These are phyloP conservation scores for Leiothrix lutea DNA, from an alignment of 2,113 vertebrate genomes.

Conservation along the genomic window DNA sequence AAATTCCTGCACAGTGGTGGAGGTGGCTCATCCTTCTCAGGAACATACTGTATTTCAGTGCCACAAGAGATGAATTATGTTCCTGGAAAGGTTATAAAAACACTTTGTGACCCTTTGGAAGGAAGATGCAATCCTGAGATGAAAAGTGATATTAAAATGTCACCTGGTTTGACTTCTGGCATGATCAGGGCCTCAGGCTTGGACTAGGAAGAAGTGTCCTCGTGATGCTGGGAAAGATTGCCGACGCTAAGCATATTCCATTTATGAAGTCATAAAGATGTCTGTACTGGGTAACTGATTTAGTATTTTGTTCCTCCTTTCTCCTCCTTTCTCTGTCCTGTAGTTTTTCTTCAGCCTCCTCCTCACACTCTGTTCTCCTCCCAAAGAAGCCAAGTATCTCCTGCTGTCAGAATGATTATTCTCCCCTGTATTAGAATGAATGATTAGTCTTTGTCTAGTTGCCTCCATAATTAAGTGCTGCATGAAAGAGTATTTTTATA, in stretches of 20 bases:
- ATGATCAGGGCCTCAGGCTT: background rate
- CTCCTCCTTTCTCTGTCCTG: background rate
- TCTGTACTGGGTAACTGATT: constrained; percentile 28
- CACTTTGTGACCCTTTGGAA: constrained; percentile 11
- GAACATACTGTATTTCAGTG: background rate
- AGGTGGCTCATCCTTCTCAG: background rate
- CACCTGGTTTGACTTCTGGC: background rate
- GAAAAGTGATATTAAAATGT: constrained; percentile 40
- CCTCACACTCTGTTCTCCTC: background rate
- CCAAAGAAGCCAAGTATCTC: background rate
- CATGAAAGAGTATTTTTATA: constrained; percentile 29
- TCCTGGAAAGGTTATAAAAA: constrained; percentile 19
- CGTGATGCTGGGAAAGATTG: background rate
- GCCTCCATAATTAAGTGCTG: constrained; percentile 31
- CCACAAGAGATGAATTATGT: background rate
- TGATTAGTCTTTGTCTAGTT: constrained; percentile 47
- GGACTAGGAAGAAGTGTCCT: background rate
- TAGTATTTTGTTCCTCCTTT: constrained; percentile 19
- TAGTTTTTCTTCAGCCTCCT: background rate
- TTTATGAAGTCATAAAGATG: constrained; percentile 53
- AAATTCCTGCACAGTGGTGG: background rate
- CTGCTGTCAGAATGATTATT: background rate
- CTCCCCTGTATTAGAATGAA: background rate
- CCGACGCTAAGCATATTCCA: constrained; percentile 28
- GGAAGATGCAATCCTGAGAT: constrained; percentile 10